These are phyloP conservation scores for Meganola albula DNA, from an alignment of 2,888 invertebrate species.

Conservation along the genomic window DNA sequence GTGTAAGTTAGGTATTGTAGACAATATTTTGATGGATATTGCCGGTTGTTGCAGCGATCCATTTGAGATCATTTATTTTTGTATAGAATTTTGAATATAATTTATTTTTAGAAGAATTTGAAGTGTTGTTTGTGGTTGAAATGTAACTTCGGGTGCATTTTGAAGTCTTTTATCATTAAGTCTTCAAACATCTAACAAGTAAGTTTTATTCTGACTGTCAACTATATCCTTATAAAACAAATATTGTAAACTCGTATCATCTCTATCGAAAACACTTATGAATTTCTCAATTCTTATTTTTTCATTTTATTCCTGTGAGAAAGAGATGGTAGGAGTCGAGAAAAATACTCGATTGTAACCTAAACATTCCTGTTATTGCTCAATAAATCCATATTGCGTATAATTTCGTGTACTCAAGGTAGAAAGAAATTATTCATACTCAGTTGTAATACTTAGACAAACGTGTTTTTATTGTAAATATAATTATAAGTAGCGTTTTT, in stretches of 20 bases:
- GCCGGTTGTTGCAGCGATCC: conserved; percentile 58
- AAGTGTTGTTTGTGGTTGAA: conserved; percentile 57
- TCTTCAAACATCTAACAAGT: conserved; percentile 32
- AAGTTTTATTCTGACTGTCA: conserved; percentile 33
- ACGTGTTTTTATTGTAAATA: conserved; percentile 47
- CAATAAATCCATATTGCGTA: conserved; percentile 33
- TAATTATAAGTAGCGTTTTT: conserved; percentile 47
- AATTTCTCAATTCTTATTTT: conserved; percentile 10
- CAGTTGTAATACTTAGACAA: conserved; percentile 42
- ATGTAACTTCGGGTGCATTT: conserved; percentile 60
- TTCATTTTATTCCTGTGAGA: conserved; percentile 11
- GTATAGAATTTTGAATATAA: conserved; percentile 57
- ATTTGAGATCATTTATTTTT: conserved; percentile 37
- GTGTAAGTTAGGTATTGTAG: conserved; percentile 52
- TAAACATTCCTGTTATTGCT: conserved; percentile 40
- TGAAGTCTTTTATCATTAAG: conserved; percentile 35
- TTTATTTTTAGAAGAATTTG: conserved; percentile 71
- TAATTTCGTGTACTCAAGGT: conserved; percentile 47
- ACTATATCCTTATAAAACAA: conserved; percentile 22
- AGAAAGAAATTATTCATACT: conserved; percentile 64
- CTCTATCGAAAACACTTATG: conserved; percentile 15
- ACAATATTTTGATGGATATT: conserved; percentile 47
- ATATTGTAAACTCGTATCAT: conserved; percentile 18
- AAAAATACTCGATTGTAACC: conserved; percentile 25
- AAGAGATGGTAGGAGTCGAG: conserved; percentile 21